Conservation (phyloP, 35 echinoderm and acorn worm genomes). For the Strongylocentrotus purpuratus region DNA sequence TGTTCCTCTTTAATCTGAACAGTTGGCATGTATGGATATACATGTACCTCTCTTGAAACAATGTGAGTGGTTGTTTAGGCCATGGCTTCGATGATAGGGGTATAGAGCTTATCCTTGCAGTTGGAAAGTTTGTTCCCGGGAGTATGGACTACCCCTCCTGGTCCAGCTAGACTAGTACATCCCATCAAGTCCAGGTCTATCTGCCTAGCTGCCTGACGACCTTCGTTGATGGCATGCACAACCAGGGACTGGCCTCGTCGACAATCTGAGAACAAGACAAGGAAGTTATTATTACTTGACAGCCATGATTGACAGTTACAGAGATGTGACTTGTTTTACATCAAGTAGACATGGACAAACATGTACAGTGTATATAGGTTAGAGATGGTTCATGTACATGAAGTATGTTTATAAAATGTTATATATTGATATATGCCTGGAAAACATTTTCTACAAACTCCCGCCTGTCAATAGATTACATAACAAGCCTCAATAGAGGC, state of each 20-base stretch:
- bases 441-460: too few species aligned
- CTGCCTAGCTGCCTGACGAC: slow-evolving; percentile 92
- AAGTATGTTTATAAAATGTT: too few species aligned
- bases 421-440: too few species aligned
- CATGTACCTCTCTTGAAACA: not conserved
- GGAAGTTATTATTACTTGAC: not conserved
- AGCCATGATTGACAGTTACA: too few species aligned
- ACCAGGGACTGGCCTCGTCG: slow-evolving; percentile 92
- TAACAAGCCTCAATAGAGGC: too few species aligned
- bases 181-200: slow-evolving; percentile 94
- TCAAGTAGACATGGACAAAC: too few species aligned
- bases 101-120: slow-evolving; percentile 61
- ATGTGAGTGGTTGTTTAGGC: slow-evolving; percentile 9
- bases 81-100: slow-evolving; percentile 50
- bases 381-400: too few species aligned
- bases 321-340: too few species aligned
- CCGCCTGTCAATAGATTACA: too few species aligned
- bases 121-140: slow-evolving; percentile 60
- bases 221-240: slow-evolving; percentile 98
- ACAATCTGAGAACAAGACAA: slow-evolving; percentile 78
- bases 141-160: slow-evolving; percentile 88
- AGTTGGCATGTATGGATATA: too few species aligned
- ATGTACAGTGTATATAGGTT: too few species aligned
- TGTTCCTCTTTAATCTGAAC: too few species aligned
- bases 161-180: slow-evolving; percentile 80